Conservation (phyloP, 1,140 invertebrate genomes). For the Drosophila pruinosa region DNA sequence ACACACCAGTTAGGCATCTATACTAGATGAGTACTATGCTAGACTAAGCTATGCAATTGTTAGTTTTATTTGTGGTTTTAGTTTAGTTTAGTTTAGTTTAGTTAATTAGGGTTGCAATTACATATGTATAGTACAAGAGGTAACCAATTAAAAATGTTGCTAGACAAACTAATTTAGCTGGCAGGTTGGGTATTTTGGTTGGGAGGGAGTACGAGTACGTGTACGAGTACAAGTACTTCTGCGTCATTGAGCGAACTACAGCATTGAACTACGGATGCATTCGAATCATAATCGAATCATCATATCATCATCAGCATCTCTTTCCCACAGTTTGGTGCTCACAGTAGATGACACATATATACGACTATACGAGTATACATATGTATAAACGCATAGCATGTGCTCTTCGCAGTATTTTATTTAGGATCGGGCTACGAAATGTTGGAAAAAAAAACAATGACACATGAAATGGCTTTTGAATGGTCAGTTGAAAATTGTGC, state of each 20-base stretch:
- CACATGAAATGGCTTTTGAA: slow-evolving; percentile 82
- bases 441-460: slow-evolving; percentile 79
- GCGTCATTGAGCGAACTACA: neutral
- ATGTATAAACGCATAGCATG: slow-evolving; percentile 50
- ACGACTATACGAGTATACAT: slow-evolving; percentile 47
- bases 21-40: slow-evolving; percentile 10
- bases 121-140: slow-evolving; percentile 39
- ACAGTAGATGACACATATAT: slow-evolving; percentile 27
- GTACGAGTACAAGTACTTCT: neutral
- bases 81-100: slow-evolving; percentile 30
- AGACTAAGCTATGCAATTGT: slow-evolving; percentile 51
- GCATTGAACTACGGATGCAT: neutral
- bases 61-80: slow-evolving; percentile 32
- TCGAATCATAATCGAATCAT: neutral
- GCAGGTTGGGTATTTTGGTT: neutral
- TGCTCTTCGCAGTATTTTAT: slow-evolving; percentile 80
- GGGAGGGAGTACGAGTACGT: neutral
- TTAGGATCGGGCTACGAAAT: slow-evolving; percentile 75
- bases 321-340: neutral
- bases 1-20: slow-evolving; percentile 26
- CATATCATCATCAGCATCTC: neutral
- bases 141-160: slow-evolving; percentile 37
- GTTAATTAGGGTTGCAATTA: slow-evolving; percentile 66
- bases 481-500: slow-evolving; percentile 73
- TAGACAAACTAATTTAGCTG: slow-evolving; percentile 54